These are phyloP conservation scores for Drosophila mercatorum DNA, from an alignment of 2,888 invertebrate species.

Conservation along the genomic window DNA sequence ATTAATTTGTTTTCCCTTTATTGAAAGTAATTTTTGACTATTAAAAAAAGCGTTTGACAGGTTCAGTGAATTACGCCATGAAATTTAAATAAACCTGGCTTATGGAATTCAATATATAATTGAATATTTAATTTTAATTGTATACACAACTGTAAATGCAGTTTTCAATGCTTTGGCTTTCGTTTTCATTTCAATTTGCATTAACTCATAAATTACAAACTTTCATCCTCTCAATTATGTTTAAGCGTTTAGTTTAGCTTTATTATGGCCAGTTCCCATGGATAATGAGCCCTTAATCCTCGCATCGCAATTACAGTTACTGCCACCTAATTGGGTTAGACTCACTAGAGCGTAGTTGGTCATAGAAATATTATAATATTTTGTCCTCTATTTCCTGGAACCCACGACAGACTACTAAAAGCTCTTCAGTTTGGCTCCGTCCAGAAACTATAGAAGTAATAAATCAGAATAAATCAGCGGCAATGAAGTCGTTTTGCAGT, in stretches of 20 bases:
- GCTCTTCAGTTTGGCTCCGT: too few species aligned
- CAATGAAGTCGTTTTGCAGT: too few species aligned
- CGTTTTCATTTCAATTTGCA: not conserved
- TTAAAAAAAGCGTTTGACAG: not conserved
- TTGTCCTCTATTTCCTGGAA: too few species aligned
- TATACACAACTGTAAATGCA: not conserved
- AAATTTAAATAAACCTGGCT: too few species aligned
- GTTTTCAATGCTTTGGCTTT: not conserved
- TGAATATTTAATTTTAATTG: not conserved
- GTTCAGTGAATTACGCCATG: not conserved
- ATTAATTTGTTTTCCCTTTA: not conserved
- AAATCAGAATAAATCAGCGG: too few species aligned
- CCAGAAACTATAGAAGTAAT: too few species aligned
- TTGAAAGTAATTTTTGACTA: too few species aligned
- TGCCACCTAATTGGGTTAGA: conserved; percentile 20
- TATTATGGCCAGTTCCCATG: conserved; percentile 30
- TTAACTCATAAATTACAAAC: conserved; percentile 13
- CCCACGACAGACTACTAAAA: too few species aligned
- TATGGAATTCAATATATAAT: not conserved
- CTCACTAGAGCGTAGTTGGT: not conserved
- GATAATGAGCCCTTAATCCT: conserved; percentile 52
- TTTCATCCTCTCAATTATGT: conserved; percentile 16
- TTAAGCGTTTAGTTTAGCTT: conserved; percentile 2
- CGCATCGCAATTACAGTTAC: conserved; percentile 37
- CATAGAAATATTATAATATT: conserved; percentile 4